Base-by-base conservation (phyloP, 1,140 invertebrate species). In the Drosophila neocordata region DNA sequence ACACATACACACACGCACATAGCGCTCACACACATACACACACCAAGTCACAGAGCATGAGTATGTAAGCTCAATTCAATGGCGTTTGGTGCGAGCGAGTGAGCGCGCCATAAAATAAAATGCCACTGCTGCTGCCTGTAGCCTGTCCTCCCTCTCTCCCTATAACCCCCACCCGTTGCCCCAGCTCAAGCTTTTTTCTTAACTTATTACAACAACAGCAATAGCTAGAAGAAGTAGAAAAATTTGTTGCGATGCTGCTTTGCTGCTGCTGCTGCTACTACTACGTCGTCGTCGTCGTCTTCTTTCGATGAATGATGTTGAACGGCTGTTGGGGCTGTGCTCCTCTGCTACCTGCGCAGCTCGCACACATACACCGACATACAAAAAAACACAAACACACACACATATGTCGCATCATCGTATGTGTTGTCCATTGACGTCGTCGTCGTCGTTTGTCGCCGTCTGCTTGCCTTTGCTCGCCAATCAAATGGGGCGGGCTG, bases 401-500 rank as follows among this genome's bases (percentile, higher is more conserved):
- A 69, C 60, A 56, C 58, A 56, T 62, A 70, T 77, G 69, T 59
- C 38, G 24, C 56, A 53, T 41, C 34, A 37, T 60, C 58, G 58
- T 41, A 53, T 70, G 69, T 72, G 71, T 51, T 74, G 72, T 87
- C 83, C 83, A 88, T 88, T 88, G 83, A 82, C 82, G 83, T 65
- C 78, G 81, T 73, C 81, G 76, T 75, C 64, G 73, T 60, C 48
- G 69, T 62, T 57, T 44, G 70, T 55, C 56, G 79, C 70, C 74
- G 82, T 88, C 69, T 78, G 63, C 72, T 80, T 89, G 76, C 63
- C 22, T 53, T 62, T 75, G 75, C 81, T 89, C 89, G 79, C 89
- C 89, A 91, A 91, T 91, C 89, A 87, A 91, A 91, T 89, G 82
- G 82, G 89, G 89, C 89, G 89, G 89, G 80, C 64, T 68, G 52